Evolutionary conservation across 2,113 vertebrate species (phyloP), one percentile per base, ranked within the genome.

Genomic region (Montifringilla adamsi): DNA sequence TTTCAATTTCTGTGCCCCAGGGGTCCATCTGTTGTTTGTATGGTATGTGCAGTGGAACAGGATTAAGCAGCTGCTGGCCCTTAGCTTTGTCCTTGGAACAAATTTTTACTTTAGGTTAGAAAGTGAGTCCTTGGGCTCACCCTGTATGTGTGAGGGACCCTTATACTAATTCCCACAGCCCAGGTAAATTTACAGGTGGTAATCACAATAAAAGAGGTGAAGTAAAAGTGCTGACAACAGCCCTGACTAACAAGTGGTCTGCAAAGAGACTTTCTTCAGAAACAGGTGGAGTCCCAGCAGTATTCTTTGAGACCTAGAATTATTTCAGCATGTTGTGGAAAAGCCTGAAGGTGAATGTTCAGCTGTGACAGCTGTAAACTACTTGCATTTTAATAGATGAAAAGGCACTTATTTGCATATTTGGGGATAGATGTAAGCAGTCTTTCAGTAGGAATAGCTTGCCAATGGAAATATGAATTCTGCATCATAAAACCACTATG

Each of bases 401-500:
- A 75, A 86, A 89, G 59, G 74, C 46, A 13, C 13, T 73, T 76
- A 52, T 76, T 93, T 93, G 85, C 68, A 81, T 89, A 87, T 59
- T 52, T 96, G 37, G 33, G 53, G 37, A 82, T n/a, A 93, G 66
- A 84, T 69, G 88, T 79, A 89, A 92, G 86, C 44, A 90, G 66
- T 39, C 68, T 74, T 92, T 95, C 75, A 84, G 62, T 33, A 85
- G 78, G 73, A 95, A 84, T 47, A 89, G 41, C 35, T 91, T 89
- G 72, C 26, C 83, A 92, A 93, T 90, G 89, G 69, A 95, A 94
- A 79, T 44, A 88, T 33, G 77, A 80, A 74, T 93, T 91, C 81
- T 84, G 76, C 53, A 76, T 78, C 76, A 49, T 41, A 91, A 91
- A 43, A 77, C n/a, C 41, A 56, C 58, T 77, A 37, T 31, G 52